Percentiles rank a stretch among this genome's conserved stretches.
These are phyloP conservation scores for Lamellibrachia luymesi DNA, from an alignment of 1,140 invertebrate species.

Conservation along the genomic window DNA sequence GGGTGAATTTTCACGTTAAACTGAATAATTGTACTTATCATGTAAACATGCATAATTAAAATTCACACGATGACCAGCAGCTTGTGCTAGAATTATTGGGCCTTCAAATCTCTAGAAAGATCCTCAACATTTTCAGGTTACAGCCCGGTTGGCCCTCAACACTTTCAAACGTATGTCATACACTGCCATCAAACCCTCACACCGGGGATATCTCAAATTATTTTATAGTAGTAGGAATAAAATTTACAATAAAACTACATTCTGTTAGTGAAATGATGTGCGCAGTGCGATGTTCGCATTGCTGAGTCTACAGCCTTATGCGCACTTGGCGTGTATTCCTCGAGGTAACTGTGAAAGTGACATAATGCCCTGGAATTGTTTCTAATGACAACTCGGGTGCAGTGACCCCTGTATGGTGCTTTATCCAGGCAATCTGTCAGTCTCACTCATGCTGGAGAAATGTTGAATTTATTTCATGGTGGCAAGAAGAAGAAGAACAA, in stretches of 20 bases:
- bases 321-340: not conserved
- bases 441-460: too few species aligned
- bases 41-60: not conserved
- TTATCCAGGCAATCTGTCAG: too few species aligned
- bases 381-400: too few species aligned
- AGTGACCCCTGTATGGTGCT: too few species aligned
- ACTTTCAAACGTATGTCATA: not conserved
- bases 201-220: not conserved
- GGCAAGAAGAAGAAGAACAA: too few species aligned
- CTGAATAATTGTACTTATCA: not conserved
- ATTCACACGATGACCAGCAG: not conserved
- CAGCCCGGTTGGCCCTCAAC: too few species aligned
- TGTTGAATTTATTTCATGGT: too few species aligned
- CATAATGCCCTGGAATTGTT: too few species aligned
- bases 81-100: too few species aligned
- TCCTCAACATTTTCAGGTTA: too few species aligned
- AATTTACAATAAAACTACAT: not conserved
- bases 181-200: not conserved
- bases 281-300: not conserved
- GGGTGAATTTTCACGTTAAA: not conserved
- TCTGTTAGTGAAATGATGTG: not conserved
- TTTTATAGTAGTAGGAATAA: not conserved
- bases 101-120: too few species aligned
- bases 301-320: not conserved
- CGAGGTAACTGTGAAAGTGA: not conserved